Evolutionary conservation across 2,888 invertebrate species (phyloP).

Genomic region (Monopis laevigella): DNA sequence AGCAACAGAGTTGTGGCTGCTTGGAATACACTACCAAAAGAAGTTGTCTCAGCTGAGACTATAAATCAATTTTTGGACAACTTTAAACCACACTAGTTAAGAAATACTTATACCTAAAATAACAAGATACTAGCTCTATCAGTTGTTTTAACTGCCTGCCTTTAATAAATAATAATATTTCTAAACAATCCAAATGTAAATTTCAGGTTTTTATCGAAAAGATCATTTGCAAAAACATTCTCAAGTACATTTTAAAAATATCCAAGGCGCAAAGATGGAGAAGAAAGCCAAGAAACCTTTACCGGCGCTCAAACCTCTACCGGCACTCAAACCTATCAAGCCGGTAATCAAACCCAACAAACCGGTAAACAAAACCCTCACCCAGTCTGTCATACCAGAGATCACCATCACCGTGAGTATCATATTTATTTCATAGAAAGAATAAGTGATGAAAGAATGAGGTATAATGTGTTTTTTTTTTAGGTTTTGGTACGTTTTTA

Average conservation of each 20-base stretch:
- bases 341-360: not conserved
- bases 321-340: slow-evolving; percentile 2
- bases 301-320: not conserved
- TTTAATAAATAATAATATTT: not conserved
- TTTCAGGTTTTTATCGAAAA: slow-evolving; percentile 53
- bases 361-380: not conserved
- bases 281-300: no score
- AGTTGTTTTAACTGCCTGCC: no score
- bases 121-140: no score
- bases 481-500: no score
- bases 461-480: no score
- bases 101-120: no score
- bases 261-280: slow-evolving; percentile 21
- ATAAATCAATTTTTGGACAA: no score
- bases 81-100: no score
- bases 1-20: no score
- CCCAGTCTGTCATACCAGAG: slow-evolving; percentile 31
- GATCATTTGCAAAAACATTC: slow-evolving; percentile 56
- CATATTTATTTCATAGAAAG: not conserved
- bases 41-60: no score
- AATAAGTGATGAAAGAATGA: not conserved
- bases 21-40: no score
- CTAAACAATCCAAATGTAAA: not conserved
- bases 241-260: slow-evolving; percentile 34
- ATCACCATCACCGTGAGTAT: slow-evolving; percentile 53